Evolutionary conservation across 2,113 vertebrate species (phyloP).

Genomic region (Dasypus novemcinctus): DNA sequence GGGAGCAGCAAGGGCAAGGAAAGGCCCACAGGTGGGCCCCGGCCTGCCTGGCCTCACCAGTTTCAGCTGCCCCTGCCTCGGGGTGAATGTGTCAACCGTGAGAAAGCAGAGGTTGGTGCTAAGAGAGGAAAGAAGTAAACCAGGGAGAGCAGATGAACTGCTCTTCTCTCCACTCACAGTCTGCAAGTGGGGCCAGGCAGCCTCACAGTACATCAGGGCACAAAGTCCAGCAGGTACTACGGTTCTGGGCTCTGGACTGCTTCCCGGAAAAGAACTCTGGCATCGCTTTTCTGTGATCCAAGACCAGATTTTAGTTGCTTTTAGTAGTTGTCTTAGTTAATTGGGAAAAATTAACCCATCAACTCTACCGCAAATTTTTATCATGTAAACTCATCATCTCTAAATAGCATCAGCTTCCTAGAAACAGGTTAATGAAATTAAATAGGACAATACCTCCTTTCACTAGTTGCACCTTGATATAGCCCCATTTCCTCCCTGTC

Average conservation of each 20-base stretch:
- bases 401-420: not conserved
- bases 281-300: not conserved
- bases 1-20: not conserved
- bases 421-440: conserved; percentile 28
- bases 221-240: not conserved
- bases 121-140: conserved; percentile 3
- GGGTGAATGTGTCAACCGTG: not conserved
- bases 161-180: not conserved
- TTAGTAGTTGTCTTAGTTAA: not conserved
- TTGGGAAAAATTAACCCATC: not conserved
- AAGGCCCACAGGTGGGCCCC: not conserved
- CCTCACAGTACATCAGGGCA: not conserved
- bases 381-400: not conserved
- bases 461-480: not conserved
- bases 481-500: not conserved
- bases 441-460: not conserved
- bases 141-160: not conserved
- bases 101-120: not conserved
- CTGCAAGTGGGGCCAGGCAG: not conserved
- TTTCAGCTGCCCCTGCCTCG: not conserved
- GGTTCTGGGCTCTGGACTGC: not conserved
- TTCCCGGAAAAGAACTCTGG: not conserved
- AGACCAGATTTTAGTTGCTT: not conserved
- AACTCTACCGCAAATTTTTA: conserved; percentile 20
- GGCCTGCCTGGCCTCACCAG: not conserved